Evolutionary conservation across 1,140 invertebrate genomes (phyloP), one percentile per base, ranked within the genome.

Genomic region (Cydia amplana): DNA sequence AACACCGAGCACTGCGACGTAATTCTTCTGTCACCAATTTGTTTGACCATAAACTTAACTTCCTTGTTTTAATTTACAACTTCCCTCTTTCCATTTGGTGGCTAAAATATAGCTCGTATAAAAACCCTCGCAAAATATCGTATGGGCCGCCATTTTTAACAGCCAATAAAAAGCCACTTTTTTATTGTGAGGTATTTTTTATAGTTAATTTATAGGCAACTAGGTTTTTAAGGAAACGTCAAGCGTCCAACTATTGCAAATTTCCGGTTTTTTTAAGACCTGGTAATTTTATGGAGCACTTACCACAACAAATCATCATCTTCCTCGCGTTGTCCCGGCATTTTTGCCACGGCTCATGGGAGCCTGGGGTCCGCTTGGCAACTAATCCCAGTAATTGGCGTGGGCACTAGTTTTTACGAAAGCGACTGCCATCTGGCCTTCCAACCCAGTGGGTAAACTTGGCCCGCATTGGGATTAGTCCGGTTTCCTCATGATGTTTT

Each of bases 101-200:
- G 51, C n/a, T 55, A 7, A 55, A 55, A 55, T 55, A 55, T 18
- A 55, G 51, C 51, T n/a, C 51, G 12, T 55, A 55, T 55, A 55
- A 55, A 55, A 55, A 18, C 51, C n/a, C 51, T 18, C 51, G 7
- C n/a, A 55, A 1, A 55, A 18, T 55, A 55, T 46, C 43, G 43
- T 46, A 20, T 55, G 12, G 5, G 1, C 6, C 4, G 1, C 4
- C 18, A 23, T 23, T 60, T 23, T 60, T 60, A 60, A 60, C 9
- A 23, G 55, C 18, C 7, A 7, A 23, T 60, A 60, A 60, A 55
- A 55, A 18, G 51, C 51, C 55, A 60, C n/a, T 60, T 40, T 40
- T 49, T 60, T 60, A 60, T 60, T 60, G 55, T 60, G 20, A 60
- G 55, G 55, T 60, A 60, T 60, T 60, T 60, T 60, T 60, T 60